A percentile compares a stretch with the other conserved stretches of the same genome.
Conservation (phyloP, 1,140 invertebrate species). For the Diprion similis region DNA sequence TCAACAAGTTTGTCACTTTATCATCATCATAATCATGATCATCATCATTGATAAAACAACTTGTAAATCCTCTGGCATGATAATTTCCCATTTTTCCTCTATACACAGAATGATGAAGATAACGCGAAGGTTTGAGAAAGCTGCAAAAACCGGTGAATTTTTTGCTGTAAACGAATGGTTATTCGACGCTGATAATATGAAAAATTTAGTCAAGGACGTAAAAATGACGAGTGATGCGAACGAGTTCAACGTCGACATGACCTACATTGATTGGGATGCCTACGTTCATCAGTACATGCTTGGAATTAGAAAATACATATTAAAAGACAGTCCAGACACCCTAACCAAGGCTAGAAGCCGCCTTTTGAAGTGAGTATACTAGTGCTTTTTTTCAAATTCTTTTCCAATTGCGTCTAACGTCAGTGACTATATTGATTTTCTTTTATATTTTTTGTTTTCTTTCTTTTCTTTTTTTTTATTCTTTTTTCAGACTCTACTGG, state of each 20-base stretch:
- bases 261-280: slow-evolving; percentile 68
- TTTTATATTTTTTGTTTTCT: slow-evolving; percentile 2
- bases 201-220: slow-evolving; percentile 70
- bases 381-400: background rate
- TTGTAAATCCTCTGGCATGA: too few relatives aligned
- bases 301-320: slow-evolving; percentile 79
- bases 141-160: slow-evolving; percentile 81
- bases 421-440: background rate
- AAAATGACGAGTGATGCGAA: slow-evolving; percentile 64
- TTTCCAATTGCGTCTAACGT: slow-evolving; percentile 4
- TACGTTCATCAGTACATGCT: slow-evolving; percentile 79
- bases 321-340: slow-evolving; percentile 77
- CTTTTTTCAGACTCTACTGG: slow-evolving; percentile 55
- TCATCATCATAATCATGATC: too few relatives aligned
- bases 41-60: too few relatives aligned
- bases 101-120: slow-evolving; percentile 80
- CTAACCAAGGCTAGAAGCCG: slow-evolving; percentile 70
- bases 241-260: slow-evolving; percentile 69
- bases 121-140: slow-evolving; percentile 79
- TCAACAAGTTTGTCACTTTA: too few relatives aligned
- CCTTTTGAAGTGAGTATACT: slow-evolving; percentile 66
- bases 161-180: slow-evolving; percentile 90
- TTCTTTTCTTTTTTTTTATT: slow-evolving; percentile 2
- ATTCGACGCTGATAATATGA: slow-evolving; percentile 80
- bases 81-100: too few relatives aligned